Percentiles rank a stretch among this genome's conserved stretches.
Evolutionary conservation across 2,797 vertebrate genomes (phyloP).

Genomic region (Etheostoma nigrum): DNA sequence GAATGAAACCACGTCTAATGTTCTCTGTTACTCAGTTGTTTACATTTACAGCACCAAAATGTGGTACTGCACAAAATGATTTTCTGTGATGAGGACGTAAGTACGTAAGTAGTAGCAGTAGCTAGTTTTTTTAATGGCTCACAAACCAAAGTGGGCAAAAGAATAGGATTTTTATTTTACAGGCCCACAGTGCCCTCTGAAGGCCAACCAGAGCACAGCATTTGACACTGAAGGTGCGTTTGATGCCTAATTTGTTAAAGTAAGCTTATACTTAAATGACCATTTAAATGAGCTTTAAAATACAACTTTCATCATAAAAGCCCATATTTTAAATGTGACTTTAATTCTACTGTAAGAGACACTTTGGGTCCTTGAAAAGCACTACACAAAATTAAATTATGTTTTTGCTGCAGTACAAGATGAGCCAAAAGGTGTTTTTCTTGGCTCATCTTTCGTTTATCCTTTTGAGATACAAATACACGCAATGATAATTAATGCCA

Average conservation of each 20-base stretch:
- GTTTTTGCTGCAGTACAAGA: background rate
- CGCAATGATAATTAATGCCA: too few species aligned
- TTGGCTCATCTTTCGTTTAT: background rate
- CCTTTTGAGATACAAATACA: background rate
- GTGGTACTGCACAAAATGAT: background rate
- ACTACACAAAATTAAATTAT: too few species aligned
- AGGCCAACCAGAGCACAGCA: background rate
- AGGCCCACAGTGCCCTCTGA: constrained; percentile 28
- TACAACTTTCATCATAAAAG: background rate
- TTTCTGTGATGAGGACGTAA: background rate
- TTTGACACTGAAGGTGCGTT: background rate
- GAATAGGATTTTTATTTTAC: background rate
- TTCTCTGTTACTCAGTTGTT: background rate
- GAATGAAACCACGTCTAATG: background rate
- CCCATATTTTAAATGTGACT: background rate
- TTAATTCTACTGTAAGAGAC: too few species aligned
- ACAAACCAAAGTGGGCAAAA: background rate
- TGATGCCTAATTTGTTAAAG: too few species aligned
- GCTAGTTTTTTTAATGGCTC: background rate
- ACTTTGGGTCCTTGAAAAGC: too few species aligned
- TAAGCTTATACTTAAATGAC: background rate
- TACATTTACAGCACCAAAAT: background rate
- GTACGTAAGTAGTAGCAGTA: too few species aligned
- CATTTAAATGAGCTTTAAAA: too few species aligned
- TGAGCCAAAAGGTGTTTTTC: background rate